Evolutionary conservation across 1,140 invertebrate genomes (phyloP).

Genomic region (Helicoverpa zea): DNA sequence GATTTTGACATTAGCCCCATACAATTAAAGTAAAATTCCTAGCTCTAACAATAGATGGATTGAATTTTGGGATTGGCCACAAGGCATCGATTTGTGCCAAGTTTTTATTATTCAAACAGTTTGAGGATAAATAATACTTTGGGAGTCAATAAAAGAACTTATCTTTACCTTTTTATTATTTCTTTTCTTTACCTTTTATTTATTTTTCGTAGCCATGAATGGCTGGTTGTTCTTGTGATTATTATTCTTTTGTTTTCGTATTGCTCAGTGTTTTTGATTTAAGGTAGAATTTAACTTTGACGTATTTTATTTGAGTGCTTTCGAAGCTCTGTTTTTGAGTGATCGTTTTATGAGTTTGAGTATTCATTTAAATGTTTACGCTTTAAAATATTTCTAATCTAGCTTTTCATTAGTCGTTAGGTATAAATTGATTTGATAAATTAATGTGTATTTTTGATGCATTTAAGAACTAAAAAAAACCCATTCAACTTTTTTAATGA

Average conservation of each 20-base stretch:
- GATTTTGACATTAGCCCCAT: too few relatives aligned
- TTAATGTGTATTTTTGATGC: too few relatives aligned
- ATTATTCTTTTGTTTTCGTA: constrained; percentile 28
- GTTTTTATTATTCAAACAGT: constrained; percentile 11
- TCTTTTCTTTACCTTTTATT: not conserved
- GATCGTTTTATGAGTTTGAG: too few relatives aligned
- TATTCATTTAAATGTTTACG: too few relatives aligned
- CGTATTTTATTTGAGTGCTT: not conserved
- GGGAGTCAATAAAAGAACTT: constrained; percentile 11
- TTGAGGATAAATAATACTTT: constrained; percentile 26
- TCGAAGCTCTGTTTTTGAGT: not conserved
- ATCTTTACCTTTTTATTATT: not conserved
- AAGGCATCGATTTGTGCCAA: not conserved
- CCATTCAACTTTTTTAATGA: too few relatives aligned
- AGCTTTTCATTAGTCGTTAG: too few relatives aligned
- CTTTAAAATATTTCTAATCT: too few relatives aligned
- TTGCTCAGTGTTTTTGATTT: constrained; percentile 1
- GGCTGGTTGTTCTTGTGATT: constrained; percentile 1
- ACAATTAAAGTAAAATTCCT: too few relatives aligned
- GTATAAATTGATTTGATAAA: too few relatives aligned
- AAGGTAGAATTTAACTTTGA: not conserved
- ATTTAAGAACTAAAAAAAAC: too few relatives aligned
- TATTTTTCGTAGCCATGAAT: not conserved
- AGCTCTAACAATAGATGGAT: too few relatives aligned
- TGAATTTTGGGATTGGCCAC: too few relatives aligned